Evolutionary conservation across 1,140 invertebrate genomes (phyloP), one percentile per base, ranked within the genome.

Genomic region (Zophobas morio): DNA sequence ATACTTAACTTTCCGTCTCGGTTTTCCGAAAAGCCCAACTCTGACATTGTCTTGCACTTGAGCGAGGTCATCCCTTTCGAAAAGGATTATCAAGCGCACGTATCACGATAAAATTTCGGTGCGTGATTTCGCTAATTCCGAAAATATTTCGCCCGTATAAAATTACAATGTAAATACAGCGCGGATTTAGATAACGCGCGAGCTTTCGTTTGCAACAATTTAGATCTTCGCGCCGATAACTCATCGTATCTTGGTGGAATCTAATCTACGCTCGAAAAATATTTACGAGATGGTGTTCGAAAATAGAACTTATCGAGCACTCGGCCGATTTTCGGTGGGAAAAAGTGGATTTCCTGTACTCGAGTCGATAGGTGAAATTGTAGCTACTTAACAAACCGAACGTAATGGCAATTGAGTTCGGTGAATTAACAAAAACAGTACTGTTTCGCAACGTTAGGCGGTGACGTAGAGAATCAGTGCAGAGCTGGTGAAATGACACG

Each of bases 401-500:
- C 40, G 63, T 70, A 73, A 36, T 73, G 32, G 49, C 71, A 54
- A 73, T 73, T 47, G 71, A 54, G 20, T 71, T 42, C 32, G 37
- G 71, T 73, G 49, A 32, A 73, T 73, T 73, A 73, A 56, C 71
- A 73, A 73, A 73, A 73, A 73, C 71, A 73, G 71, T 73, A 73
- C 71, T 54, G 71, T 73, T 73, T 73, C 71, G 71, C 71, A 81
- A 75, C 57, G 72, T 66, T 51, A 75, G 49, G 51, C 39, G 54
- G 71, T 78, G 79, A 80, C 75, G 74, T 78, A 57, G 39, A 34
- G 79, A 82, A 82, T 82, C 81, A 82, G 81, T 82, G 81, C 81
- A 76, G 73, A 80, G 74, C 78, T 81, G 80, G 76, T 81, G 78
- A 82, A 82, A 82, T 82, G 81, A 82, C 81, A 82, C 77, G 81